Conservation (phyloP, 2,888 invertebrate genomes). For the Scrobipalpa costella region DNA sequence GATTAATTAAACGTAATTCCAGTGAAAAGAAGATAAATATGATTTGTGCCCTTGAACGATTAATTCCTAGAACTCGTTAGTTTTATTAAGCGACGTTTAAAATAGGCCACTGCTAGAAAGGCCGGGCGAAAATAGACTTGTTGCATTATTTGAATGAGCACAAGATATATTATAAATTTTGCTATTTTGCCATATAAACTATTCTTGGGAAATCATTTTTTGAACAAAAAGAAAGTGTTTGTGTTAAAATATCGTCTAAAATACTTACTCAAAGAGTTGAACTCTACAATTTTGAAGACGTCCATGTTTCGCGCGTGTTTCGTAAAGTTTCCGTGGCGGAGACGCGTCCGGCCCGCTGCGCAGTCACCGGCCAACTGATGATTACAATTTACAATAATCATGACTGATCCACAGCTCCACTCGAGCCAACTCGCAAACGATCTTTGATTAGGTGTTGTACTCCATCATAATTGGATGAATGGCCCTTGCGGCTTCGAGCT, state of each 20-base stretch:
- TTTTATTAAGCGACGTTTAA: slow-evolving; percentile 31
- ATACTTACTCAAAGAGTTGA: slow-evolving; percentile 65
- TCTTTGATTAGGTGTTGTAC: slow-evolving; percentile 65
- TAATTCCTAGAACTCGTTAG: slow-evolving; percentile 28
- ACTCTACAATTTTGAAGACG: slow-evolving; percentile 63
- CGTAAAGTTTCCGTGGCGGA: slow-evolving; percentile 14
- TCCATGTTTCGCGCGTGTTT: slow-evolving; percentile 51
- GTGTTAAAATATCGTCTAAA: slow-evolving; percentile 11
- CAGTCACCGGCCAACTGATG: slow-evolving; percentile 72
- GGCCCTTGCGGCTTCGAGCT: slow-evolving; percentile 42
- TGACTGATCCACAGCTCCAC: too few relatives aligned
- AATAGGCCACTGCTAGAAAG: slow-evolving; percentile 37
- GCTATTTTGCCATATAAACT: neutral
- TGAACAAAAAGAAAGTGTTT: neutral
- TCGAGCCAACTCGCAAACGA: slow-evolving; percentile 46
- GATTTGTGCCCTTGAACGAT: slow-evolving; percentile 13
- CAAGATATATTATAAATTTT: slow-evolving; percentile 6
- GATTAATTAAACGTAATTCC: neutral
- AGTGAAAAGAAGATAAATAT: neutral
- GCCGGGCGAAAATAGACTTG: slow-evolving; percentile 38
- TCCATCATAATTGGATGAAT: slow-evolving; percentile 57
- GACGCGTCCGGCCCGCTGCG: slow-evolving; percentile 46
- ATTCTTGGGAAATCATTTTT: too few relatives aligned
- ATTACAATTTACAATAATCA: slow-evolving; percentile 31
- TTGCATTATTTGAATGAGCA: slow-evolving; percentile 17